Evolutionary conservation across 2,113 vertebrate species (phyloP).

Genomic region (Grammatotria lemairii): DNA sequence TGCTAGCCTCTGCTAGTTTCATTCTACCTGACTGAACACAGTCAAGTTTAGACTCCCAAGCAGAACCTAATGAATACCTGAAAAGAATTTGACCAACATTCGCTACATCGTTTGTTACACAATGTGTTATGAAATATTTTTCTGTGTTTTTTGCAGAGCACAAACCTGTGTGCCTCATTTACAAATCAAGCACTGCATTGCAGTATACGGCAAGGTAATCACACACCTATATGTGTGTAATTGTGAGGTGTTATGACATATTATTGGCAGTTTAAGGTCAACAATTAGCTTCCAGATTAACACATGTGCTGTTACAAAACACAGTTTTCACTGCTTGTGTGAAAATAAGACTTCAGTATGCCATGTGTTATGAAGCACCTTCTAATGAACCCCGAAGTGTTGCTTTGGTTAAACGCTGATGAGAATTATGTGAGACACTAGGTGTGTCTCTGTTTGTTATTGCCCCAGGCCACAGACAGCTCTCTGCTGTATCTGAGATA

Average conservation of each 20-base stretch:
- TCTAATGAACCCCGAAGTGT: background rate
- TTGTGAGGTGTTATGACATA: background rate
- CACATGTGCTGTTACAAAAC: background rate
- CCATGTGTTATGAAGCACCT: background rate
- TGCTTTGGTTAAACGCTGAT: background rate
- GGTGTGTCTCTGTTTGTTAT: conserved; percentile 12
- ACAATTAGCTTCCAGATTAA: background rate
- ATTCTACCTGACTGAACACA: background rate
- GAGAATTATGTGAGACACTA: background rate
- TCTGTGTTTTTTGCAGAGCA: background rate
- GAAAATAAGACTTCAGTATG: background rate
- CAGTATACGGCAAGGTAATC: background rate
- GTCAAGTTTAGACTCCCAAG: background rate
- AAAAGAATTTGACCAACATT: background rate
- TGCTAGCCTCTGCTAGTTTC: background rate
- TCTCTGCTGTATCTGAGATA: background rate
- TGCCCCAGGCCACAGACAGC: background rate
- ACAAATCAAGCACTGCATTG: background rate
- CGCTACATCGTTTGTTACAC: background rate
- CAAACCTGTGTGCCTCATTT: background rate
- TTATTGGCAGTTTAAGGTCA: background rate
- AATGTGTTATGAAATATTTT: background rate
- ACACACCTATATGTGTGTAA: background rate
- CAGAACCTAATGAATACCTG: background rate
- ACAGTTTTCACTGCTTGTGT: background rate